Base-by-base conservation (phyloP, 64 coral and sea anemone species). In the Astreopora myriophthalma region DNA sequence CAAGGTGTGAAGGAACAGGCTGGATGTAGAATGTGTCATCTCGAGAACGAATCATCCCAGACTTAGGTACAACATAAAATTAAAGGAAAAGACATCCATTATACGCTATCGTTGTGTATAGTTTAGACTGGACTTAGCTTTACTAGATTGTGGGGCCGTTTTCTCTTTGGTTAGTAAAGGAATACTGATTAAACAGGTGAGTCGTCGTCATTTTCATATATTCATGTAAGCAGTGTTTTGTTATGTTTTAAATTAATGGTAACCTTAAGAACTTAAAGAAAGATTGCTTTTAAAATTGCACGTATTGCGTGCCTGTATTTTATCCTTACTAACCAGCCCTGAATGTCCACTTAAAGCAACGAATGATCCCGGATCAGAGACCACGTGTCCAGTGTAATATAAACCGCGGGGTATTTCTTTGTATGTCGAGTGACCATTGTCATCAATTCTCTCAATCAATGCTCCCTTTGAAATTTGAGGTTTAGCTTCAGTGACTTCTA, bases 341-440 rank as follows among this genome's bases (percentile, higher is more conserved):
- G 73, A 52, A 22, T 64, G 39, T 65, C 36, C 81, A 8, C 51
- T 75, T 20, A 92, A 57, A 27, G 89, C 77, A 85, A 92, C 89
- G 10, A 74, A n/a, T 49, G 79, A 92, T 7, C 67, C 79, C 33
- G 89, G 79, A 62, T 85, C 77, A 6, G 77, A 83, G 2, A 74
- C 32, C 34, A 92, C 79, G 30, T 85, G 79, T 30, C 89, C 89
- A 62, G 81, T 33, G 35, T 81, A 92, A 61, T 74, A 36, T 22
- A 60, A 25, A 20, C 48, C 27, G 11, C 16, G 48, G 17, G 49
- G 49, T 19, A 80, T 58, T 9, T 80, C 49, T 8, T 33, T 34
- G 52, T 60, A 80, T 14, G 76, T 80, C 16, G 48, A 33, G 17
- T 16, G 52, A 8, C 76, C 49, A 49, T 58, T 29, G 49, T 19